A percentile compares a stretch with the other conserved stretches of the same genome.
phyloP scores from a whole-genome alignment of 35 echinoderm and acorn worm genomes.

The Diadema setosum region DNA sequence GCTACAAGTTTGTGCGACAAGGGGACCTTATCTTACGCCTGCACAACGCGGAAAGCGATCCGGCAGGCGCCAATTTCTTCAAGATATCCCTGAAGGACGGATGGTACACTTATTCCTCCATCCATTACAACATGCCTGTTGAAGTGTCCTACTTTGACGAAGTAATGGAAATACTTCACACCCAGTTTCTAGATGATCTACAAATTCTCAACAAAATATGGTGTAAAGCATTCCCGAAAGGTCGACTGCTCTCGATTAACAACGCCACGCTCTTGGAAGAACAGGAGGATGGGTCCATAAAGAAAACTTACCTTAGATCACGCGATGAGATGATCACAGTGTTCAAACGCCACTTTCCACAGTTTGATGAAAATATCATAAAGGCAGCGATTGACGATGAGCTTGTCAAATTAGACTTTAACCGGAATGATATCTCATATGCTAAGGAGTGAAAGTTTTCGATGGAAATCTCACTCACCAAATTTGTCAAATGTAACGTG shows the following conservation, averaged over 20 bases:
- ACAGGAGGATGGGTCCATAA: not conserved
- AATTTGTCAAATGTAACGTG: no score
- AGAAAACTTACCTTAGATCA: not conserved
- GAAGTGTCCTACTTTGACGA: not conserved
- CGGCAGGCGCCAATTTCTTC: not conserved
- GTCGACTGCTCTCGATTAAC: not conserved
- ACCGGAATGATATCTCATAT: no score
- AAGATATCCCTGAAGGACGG: not conserved
- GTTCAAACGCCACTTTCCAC: not conserved
- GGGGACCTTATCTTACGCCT: not conserved
- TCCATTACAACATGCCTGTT: not conserved
- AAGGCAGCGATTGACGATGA: not conserved
- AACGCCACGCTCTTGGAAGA: not conserved
- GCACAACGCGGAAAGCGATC: not conserved
- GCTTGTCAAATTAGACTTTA: no score
- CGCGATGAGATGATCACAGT: not conserved
- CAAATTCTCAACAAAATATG: not conserved
- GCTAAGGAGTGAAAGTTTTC: no score
- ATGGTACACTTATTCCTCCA: not conserved
- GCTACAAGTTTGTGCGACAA: conserved; percentile 48
- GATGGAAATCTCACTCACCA: no score
- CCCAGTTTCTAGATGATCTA: no score
- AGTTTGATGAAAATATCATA: not conserved
- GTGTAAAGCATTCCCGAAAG: not conserved
- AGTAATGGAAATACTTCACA: not conserved